Conservation (phyloP, 2,888 invertebrate species). For the Ceramica pisi region DNA sequence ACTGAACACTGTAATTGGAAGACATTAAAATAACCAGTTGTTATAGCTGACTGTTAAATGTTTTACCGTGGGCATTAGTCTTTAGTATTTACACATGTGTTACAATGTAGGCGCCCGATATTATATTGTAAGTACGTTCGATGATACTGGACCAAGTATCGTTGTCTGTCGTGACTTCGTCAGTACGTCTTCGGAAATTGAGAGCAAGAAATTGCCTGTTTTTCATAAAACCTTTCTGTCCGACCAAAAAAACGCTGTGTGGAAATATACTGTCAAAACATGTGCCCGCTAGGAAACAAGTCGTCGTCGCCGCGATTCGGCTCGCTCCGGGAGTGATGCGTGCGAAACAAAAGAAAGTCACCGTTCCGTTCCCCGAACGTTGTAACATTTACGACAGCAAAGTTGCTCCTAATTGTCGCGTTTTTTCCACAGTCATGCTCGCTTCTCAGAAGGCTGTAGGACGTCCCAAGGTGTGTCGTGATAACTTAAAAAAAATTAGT, state of each 20-base stretch:
- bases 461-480: constrained; percentile 77
- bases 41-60: constrained; percentile 89
- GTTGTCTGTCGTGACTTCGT: constrained; percentile 10
- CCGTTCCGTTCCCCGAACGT: constrained; percentile 74
- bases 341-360: constrained; percentile 84
- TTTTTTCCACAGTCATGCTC: constrained; percentile 76
- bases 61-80: constrained; percentile 87
- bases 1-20: constrained; percentile 89
- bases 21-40: constrained; percentile 88
- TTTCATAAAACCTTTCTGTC: constrained; percentile 54
- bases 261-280: constrained; percentile 79
- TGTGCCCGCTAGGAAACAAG: constrained; percentile 72
- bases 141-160: constrained; percentile 67
- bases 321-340: constrained; percentile 75
- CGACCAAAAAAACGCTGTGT: constrained; percentile 57
- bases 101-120: constrained; percentile 81
- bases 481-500: constrained; percentile 76
- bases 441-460: constrained; percentile 85
- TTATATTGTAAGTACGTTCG: constrained; percentile 65
- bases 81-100: constrained; percentile 83
- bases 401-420: constrained; percentile 79
- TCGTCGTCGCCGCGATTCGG: constrained; percentile 81
- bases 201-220: constrained; percentile 40
- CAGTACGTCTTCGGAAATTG: constrained; percentile 5
- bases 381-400: constrained; percentile 76